Base-by-base conservation (phyloP, 2,888 invertebrate genomes). In the Drosophila paranaensis region DNA sequence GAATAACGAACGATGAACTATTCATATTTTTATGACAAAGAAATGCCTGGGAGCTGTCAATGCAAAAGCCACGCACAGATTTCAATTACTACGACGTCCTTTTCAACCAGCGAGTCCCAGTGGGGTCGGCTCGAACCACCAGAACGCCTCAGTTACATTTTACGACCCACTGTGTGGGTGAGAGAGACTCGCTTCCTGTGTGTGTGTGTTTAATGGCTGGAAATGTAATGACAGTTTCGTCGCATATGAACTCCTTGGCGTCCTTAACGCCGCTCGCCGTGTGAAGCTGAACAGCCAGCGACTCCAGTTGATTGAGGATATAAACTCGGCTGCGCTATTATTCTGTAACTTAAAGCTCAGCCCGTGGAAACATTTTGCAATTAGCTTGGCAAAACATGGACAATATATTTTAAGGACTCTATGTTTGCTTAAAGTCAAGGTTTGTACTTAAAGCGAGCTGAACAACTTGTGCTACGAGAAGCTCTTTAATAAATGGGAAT, bases 141-240 rank as follows among this genome's bases (percentile, higher is more conserved):
- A 45, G 50, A 74, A 72, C 64, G 54, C 62, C 53, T 78, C 81
- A 69, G 76, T 78, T 70, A 71, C 71, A 69, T 86, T 87, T 84
- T 87, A 88, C 74, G 84, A 71, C 55, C 33, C 74, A 70, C 62
- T 76, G 70, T 60, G 50, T 51, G 35, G 39, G 46, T 30, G 30
- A 9, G 42, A 5, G 11, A 5, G 16, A 16, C 9, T 40, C 9
- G 13, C 40, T 45, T 13, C 46, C 54, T 55, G 51, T 68, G 63
- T 70, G 61, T 55, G 50, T 78, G 83, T 54, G 74, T 57, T 83
- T 84, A 89, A 89, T 89, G 84, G 79, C 79, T 89, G 82, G 84
- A 77, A 87, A 89, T 74, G 77, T 79, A 83, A 81, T 89, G 89
- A 79, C 76, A 74, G 68, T 60, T 66, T 75, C 56, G 54, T 58